These are phyloP conservation scores for Chionoecetes opilio DNA, from an alignment of 1,140 invertebrate species.

Conservation along the genomic window DNA sequence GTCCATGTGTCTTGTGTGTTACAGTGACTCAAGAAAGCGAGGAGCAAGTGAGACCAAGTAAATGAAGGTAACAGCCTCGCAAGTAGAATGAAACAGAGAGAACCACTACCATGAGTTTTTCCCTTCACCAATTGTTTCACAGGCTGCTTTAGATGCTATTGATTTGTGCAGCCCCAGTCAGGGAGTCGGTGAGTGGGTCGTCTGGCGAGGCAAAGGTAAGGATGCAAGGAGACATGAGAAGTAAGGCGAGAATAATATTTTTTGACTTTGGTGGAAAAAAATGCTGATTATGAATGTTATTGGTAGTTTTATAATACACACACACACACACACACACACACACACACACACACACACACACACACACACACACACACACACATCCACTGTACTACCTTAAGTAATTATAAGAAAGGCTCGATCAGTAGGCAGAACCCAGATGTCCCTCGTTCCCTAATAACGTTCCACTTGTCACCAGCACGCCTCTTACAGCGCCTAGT, in stretches of 20 bases:
- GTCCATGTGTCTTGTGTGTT: no score
- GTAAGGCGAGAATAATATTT: neutral
- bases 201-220: neutral
- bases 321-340: slow-evolving; percentile 48
- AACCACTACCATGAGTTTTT: neutral
- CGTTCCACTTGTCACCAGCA: neutral
- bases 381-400: neutral
- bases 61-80: no score
- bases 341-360: slow-evolving; percentile 47
- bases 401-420: no score
- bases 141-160: slow-evolving; percentile 42
- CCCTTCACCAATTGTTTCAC: neutral
- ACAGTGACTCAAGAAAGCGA: neutral
- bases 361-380: neutral
- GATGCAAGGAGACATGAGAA: neutral
- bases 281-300: no score
- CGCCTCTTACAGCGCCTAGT: neutral
- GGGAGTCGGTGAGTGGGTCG: slow-evolving; percentile 33
- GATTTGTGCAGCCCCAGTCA: neutral
- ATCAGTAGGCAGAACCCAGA: neutral
- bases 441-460: neutral
- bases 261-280: no score
- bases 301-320: no score
- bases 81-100: neutral
- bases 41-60: neutral